Conservation (phyloP, 2,797 vertebrate genomes). For the Amblyopsis hoosieri region DNA sequence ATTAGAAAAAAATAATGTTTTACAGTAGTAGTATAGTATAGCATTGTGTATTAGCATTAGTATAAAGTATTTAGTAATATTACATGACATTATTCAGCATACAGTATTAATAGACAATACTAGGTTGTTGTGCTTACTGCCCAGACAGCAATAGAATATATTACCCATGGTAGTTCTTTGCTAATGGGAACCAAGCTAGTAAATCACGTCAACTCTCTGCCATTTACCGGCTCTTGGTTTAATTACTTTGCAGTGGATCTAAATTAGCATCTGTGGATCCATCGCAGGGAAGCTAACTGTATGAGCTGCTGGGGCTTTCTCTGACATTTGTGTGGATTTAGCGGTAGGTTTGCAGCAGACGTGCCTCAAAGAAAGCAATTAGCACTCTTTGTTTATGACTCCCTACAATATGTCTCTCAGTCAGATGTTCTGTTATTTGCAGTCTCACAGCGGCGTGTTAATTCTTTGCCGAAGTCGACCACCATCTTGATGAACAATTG, state of each 20-base stretch:
- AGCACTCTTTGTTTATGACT: slow-evolving; percentile 33
- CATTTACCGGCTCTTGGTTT: slow-evolving; percentile 47
- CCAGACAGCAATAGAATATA: slow-evolving; percentile 25
- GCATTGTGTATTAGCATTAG: no score
- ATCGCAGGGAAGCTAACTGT: slow-evolving; percentile 34
- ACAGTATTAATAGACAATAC: background rate
- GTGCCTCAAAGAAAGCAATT: slow-evolving; percentile 27
- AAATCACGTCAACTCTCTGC: slow-evolving; percentile 55
- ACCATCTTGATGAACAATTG: background rate
- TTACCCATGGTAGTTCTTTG: slow-evolving; percentile 22
- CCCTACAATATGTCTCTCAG: slow-evolving; percentile 9
- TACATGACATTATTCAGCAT: no score
- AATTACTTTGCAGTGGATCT: slow-evolving; percentile 55
- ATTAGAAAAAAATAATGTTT: no score
- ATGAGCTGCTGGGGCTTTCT: slow-evolving; percentile 15
- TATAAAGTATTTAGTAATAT: no score
- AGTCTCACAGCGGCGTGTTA: background rate
- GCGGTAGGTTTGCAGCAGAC: slow-evolving; percentile 14
- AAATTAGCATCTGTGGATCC: slow-evolving; percentile 52
- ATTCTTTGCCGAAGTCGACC: background rate
- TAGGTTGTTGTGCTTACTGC: slow-evolving; percentile 18
- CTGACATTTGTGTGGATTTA: slow-evolving; percentile 20
- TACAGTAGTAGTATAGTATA: no score
- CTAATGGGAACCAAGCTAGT: slow-evolving; percentile 46
- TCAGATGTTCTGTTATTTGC: slow-evolving; percentile 8